Conservation (phyloP, 64 coral and sea anemone species). For the Anthopleura sola region DNA sequence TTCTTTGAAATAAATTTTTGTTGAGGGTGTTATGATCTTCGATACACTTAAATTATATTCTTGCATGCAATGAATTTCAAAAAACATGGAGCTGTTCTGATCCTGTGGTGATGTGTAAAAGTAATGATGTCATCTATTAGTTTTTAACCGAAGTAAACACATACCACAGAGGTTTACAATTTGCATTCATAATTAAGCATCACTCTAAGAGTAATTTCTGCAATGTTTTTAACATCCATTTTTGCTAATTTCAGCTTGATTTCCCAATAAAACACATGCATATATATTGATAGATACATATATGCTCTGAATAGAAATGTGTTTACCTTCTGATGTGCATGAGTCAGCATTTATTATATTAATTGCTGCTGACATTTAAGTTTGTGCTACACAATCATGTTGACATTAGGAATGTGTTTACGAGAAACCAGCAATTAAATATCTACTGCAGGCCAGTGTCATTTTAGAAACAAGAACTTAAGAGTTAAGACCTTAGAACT, state of each 20-base stretch:
- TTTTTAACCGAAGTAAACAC: too few species aligned
- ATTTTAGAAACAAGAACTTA: not conserved
- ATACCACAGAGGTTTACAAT: not conserved
- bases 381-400: too few species aligned
- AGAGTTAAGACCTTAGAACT: not conserved
- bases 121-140: not conserved
- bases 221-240: not conserved
- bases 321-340: too few species aligned
- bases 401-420: not conserved
- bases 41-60: not conserved
- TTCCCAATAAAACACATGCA: too few species aligned
- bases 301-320: too few species aligned
- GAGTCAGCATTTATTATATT: not conserved
- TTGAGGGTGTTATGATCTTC: not conserved
- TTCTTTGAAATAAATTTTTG: not conserved
- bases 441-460: not conserved
- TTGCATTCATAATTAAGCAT: not conserved
- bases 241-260: not conserved
- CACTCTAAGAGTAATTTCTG: not conserved
- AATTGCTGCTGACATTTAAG: too few species aligned
- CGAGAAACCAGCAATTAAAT: not conserved
- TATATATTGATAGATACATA: too few species aligned
- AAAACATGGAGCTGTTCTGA: too few species aligned
- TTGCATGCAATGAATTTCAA: not conserved
- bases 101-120: not conserved